phyloP scores from a whole-genome alignment of 2,888 invertebrate genomes.

The Hyposoter didymator region DNA sequence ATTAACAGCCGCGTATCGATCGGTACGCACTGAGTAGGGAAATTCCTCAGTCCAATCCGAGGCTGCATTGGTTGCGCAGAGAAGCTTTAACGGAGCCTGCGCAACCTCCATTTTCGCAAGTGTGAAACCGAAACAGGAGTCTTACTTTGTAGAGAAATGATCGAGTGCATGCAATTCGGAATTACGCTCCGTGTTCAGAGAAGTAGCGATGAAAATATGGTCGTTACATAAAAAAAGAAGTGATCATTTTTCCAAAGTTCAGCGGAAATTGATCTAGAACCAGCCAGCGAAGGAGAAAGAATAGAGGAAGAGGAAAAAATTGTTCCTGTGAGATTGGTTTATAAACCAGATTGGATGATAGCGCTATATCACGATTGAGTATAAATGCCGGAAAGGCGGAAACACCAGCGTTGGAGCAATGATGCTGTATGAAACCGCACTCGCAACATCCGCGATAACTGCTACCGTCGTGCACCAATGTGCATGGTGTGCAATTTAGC shows the following conservation, averaged over 20 bases:
- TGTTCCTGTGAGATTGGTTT: neutral
- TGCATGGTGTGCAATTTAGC: neutral
- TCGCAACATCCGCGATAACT: conserved; percentile 17
- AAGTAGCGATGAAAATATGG: conserved; percentile 29
- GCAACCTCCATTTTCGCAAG: neutral
- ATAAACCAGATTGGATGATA: conserved; percentile 13
- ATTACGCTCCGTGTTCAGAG: conserved; percentile 26
- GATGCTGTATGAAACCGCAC: conserved; percentile 26
- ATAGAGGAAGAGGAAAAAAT: neutral
- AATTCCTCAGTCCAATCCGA: neutral
- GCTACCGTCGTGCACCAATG: neutral
- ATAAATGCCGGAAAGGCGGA: conserved; percentile 36
- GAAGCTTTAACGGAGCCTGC: neutral
- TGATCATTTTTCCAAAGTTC: conserved; percentile 37
- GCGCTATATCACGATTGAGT: conserved; percentile 7
- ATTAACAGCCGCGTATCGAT: too few relatives aligned
- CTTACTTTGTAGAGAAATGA: neutral
- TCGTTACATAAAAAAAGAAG: conserved; percentile 13
- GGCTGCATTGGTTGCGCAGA: neutral
- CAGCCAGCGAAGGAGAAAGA: conserved; percentile 15
- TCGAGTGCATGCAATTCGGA: conserved; percentile 12
- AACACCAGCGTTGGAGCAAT: conserved; percentile 25
- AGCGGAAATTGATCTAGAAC: conserved; percentile 11
- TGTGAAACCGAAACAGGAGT: neutral
- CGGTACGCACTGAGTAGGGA: too few relatives aligned